Conservation (phyloP, 2,888 invertebrate genomes). For the Agonopterix heracliana region DNA sequence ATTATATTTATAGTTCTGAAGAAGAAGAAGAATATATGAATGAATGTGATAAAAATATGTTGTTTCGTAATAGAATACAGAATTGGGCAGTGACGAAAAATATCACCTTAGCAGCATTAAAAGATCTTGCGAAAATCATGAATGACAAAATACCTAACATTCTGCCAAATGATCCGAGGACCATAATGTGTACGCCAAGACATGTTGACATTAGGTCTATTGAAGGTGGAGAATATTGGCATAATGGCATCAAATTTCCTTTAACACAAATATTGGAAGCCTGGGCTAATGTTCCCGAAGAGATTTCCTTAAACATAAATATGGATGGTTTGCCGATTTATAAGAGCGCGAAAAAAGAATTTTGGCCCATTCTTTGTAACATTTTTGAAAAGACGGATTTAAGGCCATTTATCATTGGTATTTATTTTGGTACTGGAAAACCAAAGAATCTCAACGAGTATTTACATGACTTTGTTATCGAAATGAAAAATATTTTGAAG, state of each 20-base stretch:
- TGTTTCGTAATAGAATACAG: slow-evolving; percentile 3
- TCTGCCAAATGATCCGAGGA: slow-evolving; percentile 1
- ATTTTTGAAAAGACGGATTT: background rate
- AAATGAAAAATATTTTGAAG: background rate
- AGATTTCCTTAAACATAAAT: background rate
- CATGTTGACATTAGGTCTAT: background rate
- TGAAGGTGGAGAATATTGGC: slow-evolving; percentile 9
- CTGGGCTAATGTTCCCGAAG: background rate
- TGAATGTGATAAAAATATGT: slow-evolving; percentile 1
- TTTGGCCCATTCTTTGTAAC: slow-evolving; percentile 9
- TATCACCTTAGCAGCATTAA: slow-evolving; percentile 5
- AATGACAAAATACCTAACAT: background rate
- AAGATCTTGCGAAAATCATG: background rate
- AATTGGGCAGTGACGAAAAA: slow-evolving; percentile 6
- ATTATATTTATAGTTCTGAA: too few species aligned
- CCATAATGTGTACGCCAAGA: background rate
- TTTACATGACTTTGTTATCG: background rate
- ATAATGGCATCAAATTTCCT: slow-evolving; percentile 1
- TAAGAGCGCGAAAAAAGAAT: slow-evolving; percentile 7
- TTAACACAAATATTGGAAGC: background rate
- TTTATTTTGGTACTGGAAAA: background rate
- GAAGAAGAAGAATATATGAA: background rate
- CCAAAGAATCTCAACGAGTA: background rate
- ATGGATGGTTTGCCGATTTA: slow-evolving; percentile 8
- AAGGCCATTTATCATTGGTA: background rate